phyloP scores from a whole-genome alignment of 2,797 vertebrate genomes.

The Lepilemur ruficaudatus region DNA sequence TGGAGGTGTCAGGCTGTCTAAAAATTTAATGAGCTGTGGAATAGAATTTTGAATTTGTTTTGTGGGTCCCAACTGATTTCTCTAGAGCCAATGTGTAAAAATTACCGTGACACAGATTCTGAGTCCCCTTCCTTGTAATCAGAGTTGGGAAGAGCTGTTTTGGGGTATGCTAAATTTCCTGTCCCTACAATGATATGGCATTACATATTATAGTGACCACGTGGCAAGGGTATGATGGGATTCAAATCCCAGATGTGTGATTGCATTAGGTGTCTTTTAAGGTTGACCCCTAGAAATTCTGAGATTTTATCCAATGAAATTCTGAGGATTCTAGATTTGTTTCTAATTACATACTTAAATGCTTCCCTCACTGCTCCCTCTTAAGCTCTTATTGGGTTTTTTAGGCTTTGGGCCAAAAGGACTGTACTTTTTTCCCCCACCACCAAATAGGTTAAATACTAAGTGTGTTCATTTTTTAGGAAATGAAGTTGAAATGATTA shows the following conservation, averaged over 20 bases:
- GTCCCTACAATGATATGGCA: not conserved
- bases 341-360: constrained; percentile 63
- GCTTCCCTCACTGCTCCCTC: constrained; percentile 46
- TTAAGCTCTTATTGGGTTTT: constrained; percentile 38
- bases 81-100: constrained; percentile 19
- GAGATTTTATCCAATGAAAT: constrained; percentile 49
- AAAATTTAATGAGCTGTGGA: constrained; percentile 18
- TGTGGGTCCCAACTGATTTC: constrained; percentile 11
- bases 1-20: constrained; percentile 27
- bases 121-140: not conserved
- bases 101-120: not conserved
- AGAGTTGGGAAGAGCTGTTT: not conserved
- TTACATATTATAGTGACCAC: not conserved
- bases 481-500: constrained; percentile 76
- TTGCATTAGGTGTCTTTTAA: constrained; percentile 13
- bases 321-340: constrained; percentile 48
- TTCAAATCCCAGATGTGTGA: not conserved
- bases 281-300: not conserved
- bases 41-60: constrained; percentile 52
- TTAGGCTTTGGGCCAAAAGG: constrained; percentile 56
- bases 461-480: constrained; percentile 63
- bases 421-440: not conserved
- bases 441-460: constrained; percentile 64
- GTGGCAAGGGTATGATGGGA: not conserved
- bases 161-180: not conserved